Evolutionary conservation across 1,140 invertebrate species (phyloP).

Genomic region (Drosophila bocqueti): DNA sequence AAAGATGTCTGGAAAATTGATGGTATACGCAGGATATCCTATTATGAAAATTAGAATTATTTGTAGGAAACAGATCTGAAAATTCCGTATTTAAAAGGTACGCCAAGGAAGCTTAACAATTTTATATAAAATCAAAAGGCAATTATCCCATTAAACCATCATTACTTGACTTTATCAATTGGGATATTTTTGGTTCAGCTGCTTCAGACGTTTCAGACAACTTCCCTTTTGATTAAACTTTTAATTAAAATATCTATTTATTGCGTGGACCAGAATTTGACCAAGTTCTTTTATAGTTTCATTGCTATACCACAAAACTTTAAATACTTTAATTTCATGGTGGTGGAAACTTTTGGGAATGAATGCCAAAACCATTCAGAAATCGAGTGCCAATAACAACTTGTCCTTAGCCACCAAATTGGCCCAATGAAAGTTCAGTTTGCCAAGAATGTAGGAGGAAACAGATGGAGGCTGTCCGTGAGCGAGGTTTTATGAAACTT

Average conservation of each 20-base stretch:
- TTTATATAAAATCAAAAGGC: not conserved
- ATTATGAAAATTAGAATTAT: not conserved
- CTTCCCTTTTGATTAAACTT: constrained; percentile 16
- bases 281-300: not conserved
- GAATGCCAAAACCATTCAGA: constrained; percentile 33
- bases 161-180: constrained; percentile 3
- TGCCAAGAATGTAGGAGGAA: constrained; percentile 31
- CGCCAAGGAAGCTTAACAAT: not conserved
- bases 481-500: constrained; percentile 4
- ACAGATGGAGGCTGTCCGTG: not conserved
- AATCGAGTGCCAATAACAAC: constrained; percentile 50
- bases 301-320: constrained; percentile 28
- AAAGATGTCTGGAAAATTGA: not conserved
- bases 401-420: constrained; percentile 52
- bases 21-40: not conserved
- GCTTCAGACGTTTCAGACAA: not conserved
- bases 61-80: too few species aligned
- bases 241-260: constrained; percentile 47
- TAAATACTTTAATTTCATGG: constrained; percentile 44
- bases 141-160: not conserved
- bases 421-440: constrained; percentile 43
- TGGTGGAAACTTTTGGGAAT: constrained; percentile 10
- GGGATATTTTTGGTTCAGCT: not conserved
- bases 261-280: not conserved
- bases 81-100: not conserved